Evolutionary conservation across 2,113 vertebrate species (phyloP).

Genomic region (Rostratula benghalensis): DNA sequence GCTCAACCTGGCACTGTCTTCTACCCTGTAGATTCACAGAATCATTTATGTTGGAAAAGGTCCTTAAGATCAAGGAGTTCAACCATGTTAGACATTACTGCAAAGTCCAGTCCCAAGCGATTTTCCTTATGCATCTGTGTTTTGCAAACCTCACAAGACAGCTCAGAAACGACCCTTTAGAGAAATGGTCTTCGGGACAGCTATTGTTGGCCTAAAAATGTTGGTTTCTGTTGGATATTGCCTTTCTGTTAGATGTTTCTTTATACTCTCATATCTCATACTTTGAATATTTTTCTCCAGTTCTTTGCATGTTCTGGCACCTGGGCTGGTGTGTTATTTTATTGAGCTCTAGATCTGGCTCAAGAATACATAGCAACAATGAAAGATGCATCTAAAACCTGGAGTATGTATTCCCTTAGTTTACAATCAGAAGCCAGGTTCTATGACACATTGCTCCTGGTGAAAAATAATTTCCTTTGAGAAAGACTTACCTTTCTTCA

Average conservation of each 20-base stretch:
- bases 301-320: background rate
- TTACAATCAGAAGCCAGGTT: background rate
- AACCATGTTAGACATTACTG: background rate
- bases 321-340: background rate
- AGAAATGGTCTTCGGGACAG: background rate
- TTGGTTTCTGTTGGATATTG: background rate
- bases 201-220: background rate
- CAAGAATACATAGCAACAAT: fast-evolving
- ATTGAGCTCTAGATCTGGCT: background rate
- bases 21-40: background rate
- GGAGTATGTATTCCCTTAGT: background rate
- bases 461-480: background rate
- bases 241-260: background rate
- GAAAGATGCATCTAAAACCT: background rate
- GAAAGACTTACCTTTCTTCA: background rate
- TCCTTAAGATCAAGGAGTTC: background rate
- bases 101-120: background rate
- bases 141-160: background rate
- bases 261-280: background rate
- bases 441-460: background rate
- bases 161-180: background rate
- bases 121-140: background rate
- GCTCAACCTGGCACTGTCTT: background rate
- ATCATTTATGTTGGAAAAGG: background rate
- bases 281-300: background rate